phyloP scores from a whole-genome alignment of 1,140 invertebrate genomes.

The Bombus confusus region DNA sequence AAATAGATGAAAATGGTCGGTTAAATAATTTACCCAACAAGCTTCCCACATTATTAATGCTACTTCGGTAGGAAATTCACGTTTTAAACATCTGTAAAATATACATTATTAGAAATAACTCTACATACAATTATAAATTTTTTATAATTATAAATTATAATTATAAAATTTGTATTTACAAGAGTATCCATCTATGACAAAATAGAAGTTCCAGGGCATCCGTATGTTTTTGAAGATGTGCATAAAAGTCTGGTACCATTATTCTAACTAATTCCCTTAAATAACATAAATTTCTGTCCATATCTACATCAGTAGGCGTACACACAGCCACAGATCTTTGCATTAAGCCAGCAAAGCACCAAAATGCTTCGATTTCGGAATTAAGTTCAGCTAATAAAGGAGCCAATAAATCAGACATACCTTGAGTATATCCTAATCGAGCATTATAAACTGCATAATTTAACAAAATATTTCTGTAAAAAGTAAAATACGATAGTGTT shows the following conservation, averaged over 20 bases:
- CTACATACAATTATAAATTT: too few relatives aligned
- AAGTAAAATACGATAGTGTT: slow-evolving; percentile 29
- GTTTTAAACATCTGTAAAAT: slow-evolving; percentile 89
- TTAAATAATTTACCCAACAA: slow-evolving; percentile 97
- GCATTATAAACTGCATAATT: slow-evolving; percentile 96
- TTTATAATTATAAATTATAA: neutral
- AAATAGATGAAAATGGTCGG: slow-evolving; percentile 96
- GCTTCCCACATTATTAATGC: slow-evolving; percentile 96
- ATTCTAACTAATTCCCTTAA: slow-evolving; percentile 92
- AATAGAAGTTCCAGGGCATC: slow-evolving; percentile 95
- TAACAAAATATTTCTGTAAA: slow-evolving; percentile 90
- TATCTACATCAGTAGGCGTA: slow-evolving; percentile 95
- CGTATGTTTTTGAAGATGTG: slow-evolving; percentile 90
- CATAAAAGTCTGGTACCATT: slow-evolving; percentile 94
- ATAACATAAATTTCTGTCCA: slow-evolving; percentile 95
- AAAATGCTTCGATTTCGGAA: slow-evolving; percentile 95
- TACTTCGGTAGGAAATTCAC: slow-evolving; percentile 94
- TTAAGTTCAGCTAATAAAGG: slow-evolving; percentile 93
- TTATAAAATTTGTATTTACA: slow-evolving; percentile 84
- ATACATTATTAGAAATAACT: neutral
- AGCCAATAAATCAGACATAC: slow-evolving; percentile 96
- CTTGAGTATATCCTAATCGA: slow-evolving; percentile 92
- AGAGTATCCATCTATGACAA: slow-evolving; percentile 95
- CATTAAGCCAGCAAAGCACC: slow-evolving; percentile 97
- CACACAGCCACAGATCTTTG: slow-evolving; percentile 95